Base-by-base conservation (phyloP, 2,113 vertebrate genomes). In the Scomber colias region DNA sequence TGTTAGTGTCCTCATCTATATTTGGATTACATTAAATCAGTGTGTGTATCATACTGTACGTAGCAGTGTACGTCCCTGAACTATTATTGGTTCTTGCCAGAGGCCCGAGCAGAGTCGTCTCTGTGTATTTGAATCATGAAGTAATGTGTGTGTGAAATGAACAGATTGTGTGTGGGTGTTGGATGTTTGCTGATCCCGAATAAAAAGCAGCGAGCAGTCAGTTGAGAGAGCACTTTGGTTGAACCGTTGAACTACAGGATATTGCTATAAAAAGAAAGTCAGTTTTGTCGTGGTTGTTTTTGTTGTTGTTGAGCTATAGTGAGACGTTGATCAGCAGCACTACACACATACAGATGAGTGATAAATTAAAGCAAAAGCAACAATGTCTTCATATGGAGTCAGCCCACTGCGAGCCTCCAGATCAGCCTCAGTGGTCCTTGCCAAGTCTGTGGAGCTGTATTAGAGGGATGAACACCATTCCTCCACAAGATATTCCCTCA, bases 1-100 rank as follows among this genome's bases (percentile, higher is more conserved):
- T 71, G 7, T 69, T 56, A 15, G 16, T 65, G 35, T 70, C 46
- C 24, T 15, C 9, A 24, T 87, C 61, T 84, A 83, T 85, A 81
- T 83, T 78, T 81, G 69, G 57, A 48, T 24, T 9, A 10, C 7
- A 44, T 71, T 79, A 53, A 49, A 30, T 84, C 74, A 61, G 35
- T 24, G 64, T 61, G 17, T 21, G 21, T 64, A 27, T 71, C 44
- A 27, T 45, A 51, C 54, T 13, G 12, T 55, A 0, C 19, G 11
- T 46, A 63, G 57, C 51, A 13, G 45, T 4, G 24, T 53, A 69
- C 67, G 48, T 48, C 63, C 46, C 53, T 51, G 51, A 57, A 50
- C 54, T 50, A 57, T 2, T 27, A 27, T 71, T 73, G 15, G 59
- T 70, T 62, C 10, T 54, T 45, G 82, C 82, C 79, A 6, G 19